Percentiles rank a stretch among this genome's conserved stretches.
phyloP scores from a whole-genome alignment of 2,888 invertebrate species.

The Drosophila prolongata region DNA sequence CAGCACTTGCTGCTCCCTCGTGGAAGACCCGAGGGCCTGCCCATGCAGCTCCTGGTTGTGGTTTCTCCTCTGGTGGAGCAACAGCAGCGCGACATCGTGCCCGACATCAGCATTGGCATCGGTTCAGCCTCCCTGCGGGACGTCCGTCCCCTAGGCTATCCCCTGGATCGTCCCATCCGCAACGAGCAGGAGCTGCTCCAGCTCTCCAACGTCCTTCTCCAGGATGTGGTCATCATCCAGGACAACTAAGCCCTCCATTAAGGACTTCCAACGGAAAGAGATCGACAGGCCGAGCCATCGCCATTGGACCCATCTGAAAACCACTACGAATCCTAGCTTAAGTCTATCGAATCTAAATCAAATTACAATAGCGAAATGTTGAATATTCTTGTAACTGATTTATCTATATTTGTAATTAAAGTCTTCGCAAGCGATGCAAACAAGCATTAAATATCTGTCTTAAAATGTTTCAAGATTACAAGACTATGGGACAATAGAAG shows the following conservation, averaged over 20 bases:
- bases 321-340: constrained; percentile 26
- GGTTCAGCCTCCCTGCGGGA: constrained; percentile 58
- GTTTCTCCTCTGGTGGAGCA: constrained; percentile 85
- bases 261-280: background rate
- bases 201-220: constrained; percentile 68
- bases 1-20: constrained; percentile 88
- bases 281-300: constrained; percentile 10
- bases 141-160: constrained; percentile 70
- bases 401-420: constrained; percentile 49
- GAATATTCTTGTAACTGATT: constrained; percentile 23
- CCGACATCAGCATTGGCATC: constrained; percentile 57
- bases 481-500: no score
- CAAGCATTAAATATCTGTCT: constrained; percentile 50
- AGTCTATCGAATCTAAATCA: constrained; percentile 12
- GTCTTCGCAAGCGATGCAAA: constrained; percentile 59
- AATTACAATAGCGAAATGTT: constrained; percentile 21
- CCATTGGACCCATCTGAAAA: constrained; percentile 1
- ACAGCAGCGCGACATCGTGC: constrained; percentile 30
- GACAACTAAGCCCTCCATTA: constrained; percentile 51
- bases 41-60: constrained; percentile 87
- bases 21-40: constrained; percentile 87
- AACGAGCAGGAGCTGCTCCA: constrained; percentile 55
- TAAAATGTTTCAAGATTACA: background rate
- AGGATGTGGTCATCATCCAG: constrained; percentile 75
- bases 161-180: constrained; percentile 71